These are phyloP conservation scores for Phalacrocorax pelagicus DNA, from an alignment of 2,113 vertebrate genomes.

Conservation along the genomic window DNA sequence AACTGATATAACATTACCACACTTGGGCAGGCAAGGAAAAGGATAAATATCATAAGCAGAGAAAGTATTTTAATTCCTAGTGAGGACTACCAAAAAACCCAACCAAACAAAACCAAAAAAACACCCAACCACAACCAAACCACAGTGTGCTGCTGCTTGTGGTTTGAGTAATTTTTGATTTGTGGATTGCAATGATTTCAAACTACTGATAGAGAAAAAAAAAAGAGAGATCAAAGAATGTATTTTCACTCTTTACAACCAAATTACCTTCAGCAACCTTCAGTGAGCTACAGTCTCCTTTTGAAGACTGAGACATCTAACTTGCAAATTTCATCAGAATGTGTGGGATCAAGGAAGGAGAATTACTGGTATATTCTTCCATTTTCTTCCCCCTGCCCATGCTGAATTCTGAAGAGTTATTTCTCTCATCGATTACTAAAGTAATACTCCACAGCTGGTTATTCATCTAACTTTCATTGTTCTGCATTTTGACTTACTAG, in stretches of 20 bases:
- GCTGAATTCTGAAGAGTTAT: neutral
- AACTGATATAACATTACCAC: neutral
- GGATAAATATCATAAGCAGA: neutral
- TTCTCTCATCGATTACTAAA: neutral
- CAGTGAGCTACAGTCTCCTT: neutral
- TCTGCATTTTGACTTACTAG: neutral
- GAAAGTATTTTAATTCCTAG: neutral
- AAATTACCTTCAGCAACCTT: neutral
- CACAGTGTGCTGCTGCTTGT: neutral
- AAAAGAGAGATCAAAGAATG: neutral
- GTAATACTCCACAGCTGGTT: neutral
- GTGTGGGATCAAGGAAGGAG: neutral
- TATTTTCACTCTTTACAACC: neutral
- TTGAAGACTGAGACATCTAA: conserved; percentile 28
- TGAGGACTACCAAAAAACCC: neutral
- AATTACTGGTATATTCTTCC: neutral
- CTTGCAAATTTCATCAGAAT: neutral
- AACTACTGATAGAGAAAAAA: neutral
- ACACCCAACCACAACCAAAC: neutral
- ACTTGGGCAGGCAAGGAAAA: neutral
- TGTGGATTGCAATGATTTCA: neutral
- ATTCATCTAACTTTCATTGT: neutral
- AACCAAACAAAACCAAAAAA: neutral
- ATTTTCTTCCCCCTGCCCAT: neutral
- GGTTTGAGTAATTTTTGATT: neutral